phyloP scores from a whole-genome alignment of 2,797 vertebrate species.

The Pantherophis alleghaniensis region DNA sequence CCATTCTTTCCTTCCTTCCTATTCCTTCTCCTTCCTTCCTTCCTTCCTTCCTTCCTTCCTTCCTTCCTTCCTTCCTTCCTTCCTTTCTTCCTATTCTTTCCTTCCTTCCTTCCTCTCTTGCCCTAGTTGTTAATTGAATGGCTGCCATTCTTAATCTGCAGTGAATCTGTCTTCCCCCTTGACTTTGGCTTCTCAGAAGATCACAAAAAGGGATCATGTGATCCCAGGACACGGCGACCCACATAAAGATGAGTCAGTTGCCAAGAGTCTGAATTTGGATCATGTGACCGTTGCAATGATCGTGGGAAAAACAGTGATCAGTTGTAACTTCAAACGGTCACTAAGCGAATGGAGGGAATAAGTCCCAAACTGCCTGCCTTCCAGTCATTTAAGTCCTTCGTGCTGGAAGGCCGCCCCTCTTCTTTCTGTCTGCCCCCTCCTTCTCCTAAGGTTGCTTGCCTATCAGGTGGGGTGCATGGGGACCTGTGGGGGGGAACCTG shows the following conservation, averaged over 20 bases:
- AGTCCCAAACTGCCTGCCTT: no score
- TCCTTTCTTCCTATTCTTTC: no score
- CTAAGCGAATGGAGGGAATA: no score
- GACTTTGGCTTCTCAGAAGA: not conserved
- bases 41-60: no score
- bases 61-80: no score
- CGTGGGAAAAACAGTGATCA: not conserved
- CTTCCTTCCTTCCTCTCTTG: not conserved
- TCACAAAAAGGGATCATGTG: no score
- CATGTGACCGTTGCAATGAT: not conserved
- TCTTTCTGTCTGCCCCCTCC: no score
- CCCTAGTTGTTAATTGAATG: not conserved
- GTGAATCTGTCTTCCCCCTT: not conserved
- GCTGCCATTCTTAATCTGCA: not conserved
- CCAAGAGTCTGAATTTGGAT: not conserved
- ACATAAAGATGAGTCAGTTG: not conserved
- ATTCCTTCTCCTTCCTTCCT: no score
- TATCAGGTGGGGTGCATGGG: not conserved
- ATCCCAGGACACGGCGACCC: not conserved
- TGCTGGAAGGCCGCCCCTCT: no score
- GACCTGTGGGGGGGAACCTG: not conserved
- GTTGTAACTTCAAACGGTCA: not conserved
- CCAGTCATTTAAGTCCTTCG: no score
- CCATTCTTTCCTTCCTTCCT: not conserved
- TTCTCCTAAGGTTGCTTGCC: not conserved